Evolutionary conservation across 2,797 vertebrate species (phyloP).

Genomic region (Takifugu ocellatus): DNA sequence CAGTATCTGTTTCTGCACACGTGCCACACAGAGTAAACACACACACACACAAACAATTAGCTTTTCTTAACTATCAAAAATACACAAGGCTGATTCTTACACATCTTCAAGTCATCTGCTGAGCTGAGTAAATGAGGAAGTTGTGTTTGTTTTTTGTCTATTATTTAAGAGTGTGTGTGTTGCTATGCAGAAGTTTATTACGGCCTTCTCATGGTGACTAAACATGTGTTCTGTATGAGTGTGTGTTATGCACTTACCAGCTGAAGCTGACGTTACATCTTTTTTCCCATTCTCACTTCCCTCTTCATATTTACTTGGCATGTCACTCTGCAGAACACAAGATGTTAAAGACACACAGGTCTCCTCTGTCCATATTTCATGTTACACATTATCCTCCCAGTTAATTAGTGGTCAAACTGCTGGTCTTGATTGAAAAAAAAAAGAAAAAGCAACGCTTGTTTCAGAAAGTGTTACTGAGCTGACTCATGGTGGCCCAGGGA

Average conservation of each 20-base stretch:
- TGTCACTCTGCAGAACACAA: slow-evolving; percentile 61
- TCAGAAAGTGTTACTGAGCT: slow-evolving; percentile 9
- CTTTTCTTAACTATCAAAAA: no score
- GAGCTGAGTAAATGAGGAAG: not conserved
- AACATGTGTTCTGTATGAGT: slow-evolving; percentile 11
- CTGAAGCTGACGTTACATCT: slow-evolving; percentile 69
- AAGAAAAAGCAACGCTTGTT: not conserved
- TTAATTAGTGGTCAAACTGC: slow-evolving; percentile 42
- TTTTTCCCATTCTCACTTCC: slow-evolving; percentile 75
- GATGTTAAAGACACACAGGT: slow-evolving; percentile 5
- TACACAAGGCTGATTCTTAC: not conserved
- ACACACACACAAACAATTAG: not conserved
- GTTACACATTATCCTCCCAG: slow-evolving; percentile 50
- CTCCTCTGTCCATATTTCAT: not conserved
- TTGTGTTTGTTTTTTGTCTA: not conserved
- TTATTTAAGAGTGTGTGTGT: not conserved
- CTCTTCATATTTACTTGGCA: slow-evolving; percentile 60
- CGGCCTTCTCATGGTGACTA: slow-evolving; percentile 17
- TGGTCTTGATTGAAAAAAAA: not conserved
- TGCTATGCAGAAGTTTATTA: slow-evolving; percentile 22
- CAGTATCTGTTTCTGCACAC: slow-evolving; percentile 73
- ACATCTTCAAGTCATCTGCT: no score
- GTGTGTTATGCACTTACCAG: slow-evolving; percentile 69
- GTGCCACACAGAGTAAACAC: no score
- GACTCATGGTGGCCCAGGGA: not conserved